Evolutionary conservation across 2,888 invertebrate genomes (phyloP).

Genomic region (Drosophila picticornis): DNA sequence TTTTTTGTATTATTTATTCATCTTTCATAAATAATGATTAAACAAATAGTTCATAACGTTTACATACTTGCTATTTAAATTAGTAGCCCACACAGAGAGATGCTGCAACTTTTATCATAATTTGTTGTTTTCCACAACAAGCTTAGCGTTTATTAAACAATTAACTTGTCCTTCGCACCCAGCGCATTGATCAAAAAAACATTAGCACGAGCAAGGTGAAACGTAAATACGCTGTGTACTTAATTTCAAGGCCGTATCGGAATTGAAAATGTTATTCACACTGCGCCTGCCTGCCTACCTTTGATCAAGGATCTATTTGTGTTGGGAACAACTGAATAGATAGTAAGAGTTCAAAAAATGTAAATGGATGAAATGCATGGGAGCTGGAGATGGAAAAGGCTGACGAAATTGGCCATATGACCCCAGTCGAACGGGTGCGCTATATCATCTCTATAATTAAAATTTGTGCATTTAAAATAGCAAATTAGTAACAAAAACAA

Average conservation of each 20-base stretch:
- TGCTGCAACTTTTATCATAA: not conserved
- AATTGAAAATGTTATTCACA: conserved; percentile 35
- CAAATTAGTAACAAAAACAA: conserved; percentile 73
- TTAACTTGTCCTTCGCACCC: conserved; percentile 73
- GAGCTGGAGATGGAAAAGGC: conserved; percentile 5
- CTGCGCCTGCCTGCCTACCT: not conserved
- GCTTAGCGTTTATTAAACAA: conserved; percentile 59
- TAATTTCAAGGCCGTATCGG: conserved; percentile 43
- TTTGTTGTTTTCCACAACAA: conserved; percentile 22
- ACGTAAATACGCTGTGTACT: conserved; percentile 16
- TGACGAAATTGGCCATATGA: conserved; percentile 33
- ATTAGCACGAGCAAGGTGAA: conserved; percentile 46
- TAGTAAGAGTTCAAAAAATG: conserved; percentile 11
- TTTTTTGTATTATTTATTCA: not conserved
- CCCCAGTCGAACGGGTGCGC: conserved; percentile 34
- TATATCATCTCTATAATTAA: conserved; percentile 69
- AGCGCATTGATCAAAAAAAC: conserved; percentile 68
- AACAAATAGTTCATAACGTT: not conserved
- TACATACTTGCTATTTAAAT: not conserved
- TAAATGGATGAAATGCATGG: conserved; percentile 28
- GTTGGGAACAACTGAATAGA: conserved; percentile 14
- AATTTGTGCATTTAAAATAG: conserved; percentile 76
- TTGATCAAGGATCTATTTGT: conserved; percentile 28
- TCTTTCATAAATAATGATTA: not conserved
- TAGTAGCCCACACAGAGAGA: conserved; percentile 5